Evolutionary conservation across 2,113 vertebrate genomes (phyloP).

Genomic region (Cephalopterus ornatus): DNA sequence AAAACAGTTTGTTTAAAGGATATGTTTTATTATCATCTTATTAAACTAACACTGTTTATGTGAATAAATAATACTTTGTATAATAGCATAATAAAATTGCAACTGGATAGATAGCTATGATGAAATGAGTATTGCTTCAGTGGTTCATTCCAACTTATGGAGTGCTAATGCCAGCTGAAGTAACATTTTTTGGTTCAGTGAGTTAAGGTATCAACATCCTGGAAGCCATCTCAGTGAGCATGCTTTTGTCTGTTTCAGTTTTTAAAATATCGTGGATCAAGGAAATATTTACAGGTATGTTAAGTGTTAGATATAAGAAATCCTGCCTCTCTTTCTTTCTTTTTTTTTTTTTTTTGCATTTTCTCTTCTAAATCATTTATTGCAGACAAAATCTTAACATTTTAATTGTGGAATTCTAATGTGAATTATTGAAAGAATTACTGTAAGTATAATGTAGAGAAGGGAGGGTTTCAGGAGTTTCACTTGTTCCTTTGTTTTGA

Average conservation of each 20-base stretch:
- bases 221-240: background rate
- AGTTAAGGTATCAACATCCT: background rate
- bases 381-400: background rate
- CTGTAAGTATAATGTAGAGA: background rate
- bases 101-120: background rate
- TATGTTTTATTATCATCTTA: background rate
- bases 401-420: background rate
- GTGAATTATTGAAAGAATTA: background rate
- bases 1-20: background rate
- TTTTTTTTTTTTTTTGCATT: rapidly evolving
- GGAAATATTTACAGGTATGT: background rate
- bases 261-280: background rate
- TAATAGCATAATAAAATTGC: conserved; percentile 6
- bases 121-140: background rate
- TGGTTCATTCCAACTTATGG: background rate
- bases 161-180: conserved; percentile 9
- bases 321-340: rapidly evolving
- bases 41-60: background rate
- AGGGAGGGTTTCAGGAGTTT: rapidly evolving
- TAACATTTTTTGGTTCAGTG: conserved; percentile 22
- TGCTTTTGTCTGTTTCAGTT: background rate
- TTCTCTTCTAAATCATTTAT: background rate
- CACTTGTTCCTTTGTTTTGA: background rate
- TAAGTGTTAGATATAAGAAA: background rate
- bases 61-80: background rate